A percentile compares a stretch with the other conserved stretches of the same genome.
phyloP scores from a whole-genome alignment of 2,113 vertebrate species.

The Myrmecobius fasciatus region DNA sequence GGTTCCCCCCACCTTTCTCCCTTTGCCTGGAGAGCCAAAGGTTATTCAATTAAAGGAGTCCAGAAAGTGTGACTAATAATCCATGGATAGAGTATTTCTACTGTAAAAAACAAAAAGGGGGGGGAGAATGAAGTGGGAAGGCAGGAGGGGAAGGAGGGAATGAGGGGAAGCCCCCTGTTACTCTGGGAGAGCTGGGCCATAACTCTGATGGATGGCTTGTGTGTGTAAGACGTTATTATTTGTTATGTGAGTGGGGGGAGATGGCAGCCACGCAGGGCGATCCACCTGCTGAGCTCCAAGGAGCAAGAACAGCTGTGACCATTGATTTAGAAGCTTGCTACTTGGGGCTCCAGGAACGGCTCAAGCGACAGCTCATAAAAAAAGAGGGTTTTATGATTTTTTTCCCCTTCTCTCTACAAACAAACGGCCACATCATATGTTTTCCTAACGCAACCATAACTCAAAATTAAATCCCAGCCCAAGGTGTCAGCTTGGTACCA shows the following conservation, averaged over 20 bases:
- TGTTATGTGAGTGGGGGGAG: slow-evolving; percentile 95
- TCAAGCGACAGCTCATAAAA: slow-evolving; percentile 99
- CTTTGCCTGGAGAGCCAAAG: slow-evolving; percentile 81
- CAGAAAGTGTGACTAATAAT: slow-evolving; percentile 86
- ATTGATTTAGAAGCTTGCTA: slow-evolving; percentile 96
- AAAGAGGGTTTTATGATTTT: slow-evolving; percentile 91
- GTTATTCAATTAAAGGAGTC: slow-evolving; percentile 85
- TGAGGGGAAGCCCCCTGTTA: slow-evolving; percentile 42
- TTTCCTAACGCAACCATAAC: slow-evolving; percentile 92
- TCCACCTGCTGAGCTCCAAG: slow-evolving; percentile 98
- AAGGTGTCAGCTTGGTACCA: slow-evolving; percentile 94
- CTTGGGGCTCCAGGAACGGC: slow-evolving; percentile 94
- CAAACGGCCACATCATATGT: slow-evolving; percentile 97
- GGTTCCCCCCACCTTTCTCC: slow-evolving; percentile 16
- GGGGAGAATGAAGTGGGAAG: background rate
- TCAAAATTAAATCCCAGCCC: slow-evolving; percentile 92
- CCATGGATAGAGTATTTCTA: slow-evolving; percentile 73
- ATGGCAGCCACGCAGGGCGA: slow-evolving; percentile 89
- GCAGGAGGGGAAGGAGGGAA: slow-evolving; percentile 29
- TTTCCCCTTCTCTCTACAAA: slow-evolving; percentile 89
- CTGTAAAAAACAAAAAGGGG: slow-evolving; percentile 53
- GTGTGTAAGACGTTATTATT: slow-evolving; percentile 97
- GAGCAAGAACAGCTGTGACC: slow-evolving; percentile 96
- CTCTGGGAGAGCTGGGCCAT: slow-evolving; percentile 84
- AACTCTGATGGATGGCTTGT: slow-evolving; percentile 96